Evolutionary conservation across 1,140 invertebrate species (phyloP).

Genomic region (Ips typographus): DNA sequence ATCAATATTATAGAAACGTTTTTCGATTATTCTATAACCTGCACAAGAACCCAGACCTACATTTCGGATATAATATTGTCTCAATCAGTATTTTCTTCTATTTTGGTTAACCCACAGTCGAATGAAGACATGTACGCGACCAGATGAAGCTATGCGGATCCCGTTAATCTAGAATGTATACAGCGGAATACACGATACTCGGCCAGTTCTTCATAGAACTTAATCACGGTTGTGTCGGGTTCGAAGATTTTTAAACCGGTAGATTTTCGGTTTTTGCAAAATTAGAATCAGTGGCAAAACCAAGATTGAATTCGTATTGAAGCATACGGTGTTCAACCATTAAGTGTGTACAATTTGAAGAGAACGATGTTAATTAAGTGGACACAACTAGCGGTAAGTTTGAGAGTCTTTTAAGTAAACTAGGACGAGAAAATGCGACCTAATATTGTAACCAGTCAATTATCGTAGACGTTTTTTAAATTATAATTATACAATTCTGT

Average conservation of each 20-base stretch:
- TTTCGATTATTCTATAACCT: too few species aligned
- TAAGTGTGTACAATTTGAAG: neutral
- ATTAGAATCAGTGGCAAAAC: too few species aligned
- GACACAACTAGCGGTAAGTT: neutral
- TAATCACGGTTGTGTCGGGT: neutral
- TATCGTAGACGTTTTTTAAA: too few species aligned
- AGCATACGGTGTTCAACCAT: too few species aligned
- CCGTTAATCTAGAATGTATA: constrained; percentile 34
- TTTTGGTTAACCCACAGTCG: constrained; percentile 27
- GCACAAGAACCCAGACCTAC: too few species aligned
- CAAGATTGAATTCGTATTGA: too few species aligned
- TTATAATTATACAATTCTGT: too few species aligned
- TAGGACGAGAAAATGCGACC: neutral
- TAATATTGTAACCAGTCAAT: neutral
- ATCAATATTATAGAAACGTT: too few species aligned
- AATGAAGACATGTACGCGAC: constrained; percentile 33
- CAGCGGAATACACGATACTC: constrained; percentile 18
- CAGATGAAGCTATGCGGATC: constrained; percentile 39
- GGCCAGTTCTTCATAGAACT: constrained; percentile 25
- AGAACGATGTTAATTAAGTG: neutral
- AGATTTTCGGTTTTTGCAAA: too few species aligned
- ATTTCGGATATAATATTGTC: too few species aligned
- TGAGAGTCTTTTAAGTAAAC: neutral
- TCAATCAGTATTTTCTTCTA: constrained; percentile 1
- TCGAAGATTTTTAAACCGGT: neutral